These are phyloP conservation scores for Perodicticus potto DNA, from an alignment of 2,797 vertebrate species.

Conservation along the genomic window DNA sequence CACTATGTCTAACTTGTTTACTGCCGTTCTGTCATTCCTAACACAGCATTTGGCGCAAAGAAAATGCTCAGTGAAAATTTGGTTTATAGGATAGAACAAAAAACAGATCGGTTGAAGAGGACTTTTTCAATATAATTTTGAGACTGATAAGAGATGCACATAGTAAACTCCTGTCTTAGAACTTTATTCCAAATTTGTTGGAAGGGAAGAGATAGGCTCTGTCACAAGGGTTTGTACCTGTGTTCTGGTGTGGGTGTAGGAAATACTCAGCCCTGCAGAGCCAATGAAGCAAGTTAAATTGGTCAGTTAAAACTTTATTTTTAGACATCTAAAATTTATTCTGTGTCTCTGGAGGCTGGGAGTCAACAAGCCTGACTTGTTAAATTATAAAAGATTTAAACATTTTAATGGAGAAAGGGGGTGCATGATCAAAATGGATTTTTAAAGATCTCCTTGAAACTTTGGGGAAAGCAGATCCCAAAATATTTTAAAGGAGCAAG, in stretches of 20 bases:
- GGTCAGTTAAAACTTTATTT: not conserved
- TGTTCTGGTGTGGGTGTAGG: not conserved
- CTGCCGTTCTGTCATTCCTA: not conserved
- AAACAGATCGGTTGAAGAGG: not conserved
- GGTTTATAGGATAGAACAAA: conserved; percentile 13
- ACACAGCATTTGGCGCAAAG: not conserved
- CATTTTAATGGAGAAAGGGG: not conserved
- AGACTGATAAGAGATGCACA: not conserved
- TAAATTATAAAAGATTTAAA: conserved; percentile 18
- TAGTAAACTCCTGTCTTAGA: not conserved
- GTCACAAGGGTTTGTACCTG: not conserved
- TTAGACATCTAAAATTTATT: conserved; percentile 1
- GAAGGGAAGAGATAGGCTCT: not conserved
- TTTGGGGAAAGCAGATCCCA: not conserved
- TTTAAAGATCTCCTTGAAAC: not conserved
- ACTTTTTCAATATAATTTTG: not conserved
- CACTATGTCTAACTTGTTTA: not conserved
- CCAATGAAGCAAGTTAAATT: not conserved
- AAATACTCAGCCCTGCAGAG: not conserved
- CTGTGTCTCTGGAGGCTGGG: not conserved
- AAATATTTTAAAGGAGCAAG: not conserved
- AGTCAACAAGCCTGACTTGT: conserved; percentile 16
- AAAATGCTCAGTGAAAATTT: not conserved
- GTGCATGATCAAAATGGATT: not conserved
- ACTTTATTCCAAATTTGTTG: not conserved